Conservation (phyloP, 2,113 vertebrate genomes). For the Acrocephalus arundinaceus region DNA sequence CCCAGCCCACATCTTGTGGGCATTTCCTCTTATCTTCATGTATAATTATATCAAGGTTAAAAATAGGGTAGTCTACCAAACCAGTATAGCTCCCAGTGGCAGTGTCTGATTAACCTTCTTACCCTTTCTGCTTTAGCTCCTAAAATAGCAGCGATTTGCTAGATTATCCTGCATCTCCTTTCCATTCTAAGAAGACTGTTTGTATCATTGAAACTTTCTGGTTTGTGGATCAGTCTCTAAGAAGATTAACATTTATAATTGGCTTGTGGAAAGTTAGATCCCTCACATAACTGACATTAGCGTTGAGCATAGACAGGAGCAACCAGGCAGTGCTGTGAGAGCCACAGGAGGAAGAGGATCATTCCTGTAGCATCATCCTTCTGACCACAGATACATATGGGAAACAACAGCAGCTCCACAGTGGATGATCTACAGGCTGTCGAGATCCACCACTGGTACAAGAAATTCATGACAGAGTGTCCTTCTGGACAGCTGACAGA, state of each 20-base stretch:
- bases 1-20: neutral
- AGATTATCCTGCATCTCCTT: slow-evolving; percentile 33
- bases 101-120: slow-evolving; percentile 11
- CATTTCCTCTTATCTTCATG: neutral
- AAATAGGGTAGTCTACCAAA: neutral
- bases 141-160: slow-evolving; percentile 35
- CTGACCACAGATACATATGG: slow-evolving; percentile 69
- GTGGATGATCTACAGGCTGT: slow-evolving; percentile 89
- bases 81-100: neutral
- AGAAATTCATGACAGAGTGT: slow-evolving; percentile 92
- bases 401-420: slow-evolving; percentile 79
- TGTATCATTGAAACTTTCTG: neutral
- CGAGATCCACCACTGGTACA: slow-evolving; percentile 94
- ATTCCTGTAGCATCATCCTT: neutral
- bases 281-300: neutral
- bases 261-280: neutral
- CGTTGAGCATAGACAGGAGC: neutral
- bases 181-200: slow-evolving; percentile 5
- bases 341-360: neutral
- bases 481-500: slow-evolving; percentile 90
- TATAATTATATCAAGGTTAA: neutral
- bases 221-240: slow-evolving; percentile 23
- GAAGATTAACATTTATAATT: slow-evolving; percentile 49
- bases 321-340: neutral
- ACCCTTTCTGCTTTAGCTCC: neutral